Evolutionary conservation across 1,140 invertebrate species (phyloP), one percentile per base, ranked within the genome.

Genomic region (Campoletis sonorensis): DNA sequence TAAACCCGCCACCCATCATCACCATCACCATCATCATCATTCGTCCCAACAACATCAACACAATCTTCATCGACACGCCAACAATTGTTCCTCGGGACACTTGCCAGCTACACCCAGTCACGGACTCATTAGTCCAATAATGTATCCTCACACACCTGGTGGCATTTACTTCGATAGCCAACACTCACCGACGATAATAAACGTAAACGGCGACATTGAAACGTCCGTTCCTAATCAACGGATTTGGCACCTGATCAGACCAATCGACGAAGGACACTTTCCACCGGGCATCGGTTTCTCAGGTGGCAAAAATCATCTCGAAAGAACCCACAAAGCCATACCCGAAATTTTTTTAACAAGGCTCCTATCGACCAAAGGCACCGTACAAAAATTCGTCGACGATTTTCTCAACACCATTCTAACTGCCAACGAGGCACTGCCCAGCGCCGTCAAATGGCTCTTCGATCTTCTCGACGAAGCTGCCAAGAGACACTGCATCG

Each of bases 321-420:
- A 97, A 88, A 93, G 96, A 67, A 96, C 95, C 23, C 97, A 97
- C 89, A 98, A 98, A 94, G 97, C 97, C 10, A 98, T 99, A 84
- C 97, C 98, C 1, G 98, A 99, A 93, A 98, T 99, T 89, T 99
- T 98, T 90, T 93, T 99, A 73, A 99, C 98, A 8, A 93, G 98
- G 84, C 92, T 99, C 18, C 91, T 99, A 0, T 98, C 98, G 30
- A 98, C 97, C 0, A 98, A 98, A 92, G 98, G 98, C 23, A 99
- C 98, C 10, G 96, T 99, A 71, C 97, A 99, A 89, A 98, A 99
- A 89, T 99, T 98, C 92, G 97, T 99, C 15, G 98, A 98, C 88
- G 98, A 98, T 90, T 98, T 99, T 90, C 96, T 98, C 86, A 94
- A 95, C 73, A 98, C 97, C 5, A 97, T 98, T 87, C 91, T 98